A percentile compares a stretch with the other conserved stretches of the same genome.
Evolutionary conservation across 2,888 invertebrate species (phyloP).

Genomic region (Trichogramma evanescens): DNA sequence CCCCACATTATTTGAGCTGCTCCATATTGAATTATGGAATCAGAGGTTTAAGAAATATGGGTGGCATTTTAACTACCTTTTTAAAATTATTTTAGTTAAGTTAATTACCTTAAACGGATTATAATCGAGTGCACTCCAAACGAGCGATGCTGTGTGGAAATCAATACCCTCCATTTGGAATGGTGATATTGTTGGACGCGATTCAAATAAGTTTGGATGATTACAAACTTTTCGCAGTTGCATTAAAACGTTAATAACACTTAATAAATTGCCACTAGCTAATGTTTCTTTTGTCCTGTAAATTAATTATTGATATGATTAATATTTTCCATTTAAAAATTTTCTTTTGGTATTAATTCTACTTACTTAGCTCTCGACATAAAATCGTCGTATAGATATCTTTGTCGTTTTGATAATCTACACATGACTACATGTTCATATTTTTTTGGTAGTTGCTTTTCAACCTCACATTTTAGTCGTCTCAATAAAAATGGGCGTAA

Average conservation of each 20-base stretch:
- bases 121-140: slow-evolving; percentile 63
- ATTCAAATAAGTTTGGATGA: slow-evolving; percentile 96
- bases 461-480: slow-evolving; percentile 88
- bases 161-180: slow-evolving; percentile 78
- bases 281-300: slow-evolving; percentile 86
- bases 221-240: slow-evolving; percentile 96
- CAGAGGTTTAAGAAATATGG: slow-evolving; percentile 11
- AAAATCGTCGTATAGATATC: slow-evolving; percentile 97
- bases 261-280: slow-evolving; percentile 84
- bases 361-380: slow-evolving; percentile 91
- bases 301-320: background rate
- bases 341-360: slow-evolving; percentile 4
- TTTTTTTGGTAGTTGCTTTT: slow-evolving; percentile 95
- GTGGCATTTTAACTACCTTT: background rate
- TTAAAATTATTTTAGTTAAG: background rate
- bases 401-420: slow-evolving; percentile 88
- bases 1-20: slow-evolving; percentile 20
- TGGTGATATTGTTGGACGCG: slow-evolving; percentile 88
- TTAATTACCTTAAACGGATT: slow-evolving; percentile 63
- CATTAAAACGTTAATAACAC: slow-evolving; percentile 95
- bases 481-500: slow-evolving; percentile 88
- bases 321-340: background rate
- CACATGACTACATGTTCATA: slow-evolving; percentile 93
- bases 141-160: slow-evolving; percentile 64
- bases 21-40: slow-evolving; percentile 3